Evolutionary conservation across 2,888 invertebrate genomes (phyloP).

Genomic region (Andrena praecox): DNA sequence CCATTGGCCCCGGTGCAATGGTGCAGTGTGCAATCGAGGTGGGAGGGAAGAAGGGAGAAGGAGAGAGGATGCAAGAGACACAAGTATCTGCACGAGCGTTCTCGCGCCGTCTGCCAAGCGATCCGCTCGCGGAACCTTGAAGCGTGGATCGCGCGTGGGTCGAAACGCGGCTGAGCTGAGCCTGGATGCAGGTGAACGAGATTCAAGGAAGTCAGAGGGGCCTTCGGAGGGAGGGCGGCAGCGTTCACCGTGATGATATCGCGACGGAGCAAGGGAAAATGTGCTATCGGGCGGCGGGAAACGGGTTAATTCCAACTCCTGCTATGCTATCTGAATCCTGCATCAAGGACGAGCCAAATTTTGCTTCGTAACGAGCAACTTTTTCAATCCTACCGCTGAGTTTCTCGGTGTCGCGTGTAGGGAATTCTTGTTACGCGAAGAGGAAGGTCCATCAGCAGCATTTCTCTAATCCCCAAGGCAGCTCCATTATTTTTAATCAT

Average conservation of each 20-base stretch:
- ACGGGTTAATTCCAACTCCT: too few relatives aligned
- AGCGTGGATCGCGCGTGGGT: slow-evolving; percentile 74
- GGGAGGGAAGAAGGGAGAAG: slow-evolving; percentile 17
- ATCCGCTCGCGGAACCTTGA: slow-evolving; percentile 68
- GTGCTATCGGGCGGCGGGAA: too few relatives aligned
- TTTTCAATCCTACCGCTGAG: too few relatives aligned
- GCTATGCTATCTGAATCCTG: too few relatives aligned
- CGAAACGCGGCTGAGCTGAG: slow-evolving; percentile 32
- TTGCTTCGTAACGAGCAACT: too few relatives aligned
- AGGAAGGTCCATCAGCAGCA: too few relatives aligned
- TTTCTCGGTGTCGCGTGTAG: too few relatives aligned
- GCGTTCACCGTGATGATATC: neutral
- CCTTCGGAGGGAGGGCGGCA: neutral
- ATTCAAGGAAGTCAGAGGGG: neutral
- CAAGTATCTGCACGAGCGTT: slow-evolving; percentile 23
- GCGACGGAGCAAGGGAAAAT: neutral
- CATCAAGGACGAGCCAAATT: too few relatives aligned
- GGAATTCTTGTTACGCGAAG: too few relatives aligned
- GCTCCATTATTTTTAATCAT: too few relatives aligned
- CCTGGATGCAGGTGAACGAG: slow-evolving; percentile 21
- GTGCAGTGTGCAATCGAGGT: slow-evolving; percentile 78
- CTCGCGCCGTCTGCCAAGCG: slow-evolving; percentile 39
- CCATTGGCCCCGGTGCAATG: slow-evolving; percentile 78
- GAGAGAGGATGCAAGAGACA: slow-evolving; percentile 4
- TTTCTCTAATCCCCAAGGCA: too few relatives aligned